Evolutionary conservation across 2,888 invertebrate genomes (phyloP), one percentile per base, ranked within the genome.

Genomic region (Tetropium fuscum): DNA sequence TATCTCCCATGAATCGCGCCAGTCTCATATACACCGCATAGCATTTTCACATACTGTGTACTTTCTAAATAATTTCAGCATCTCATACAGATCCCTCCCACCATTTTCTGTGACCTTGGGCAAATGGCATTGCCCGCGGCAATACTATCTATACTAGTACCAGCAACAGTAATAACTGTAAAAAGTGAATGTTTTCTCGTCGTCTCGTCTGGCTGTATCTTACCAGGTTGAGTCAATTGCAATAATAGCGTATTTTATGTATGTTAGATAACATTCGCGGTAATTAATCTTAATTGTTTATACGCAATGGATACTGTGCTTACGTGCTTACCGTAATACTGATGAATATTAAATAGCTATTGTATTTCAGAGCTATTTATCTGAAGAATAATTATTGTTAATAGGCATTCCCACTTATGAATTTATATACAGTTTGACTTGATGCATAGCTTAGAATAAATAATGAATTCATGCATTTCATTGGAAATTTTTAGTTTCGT

Each of bases 101-200:
- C 49, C 25, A 8, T 7, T 18, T 32, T 6, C 34, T 2, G 19
- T 27, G 51, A 27, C 51, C 51, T 51, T 51, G 51, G 13, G 22
- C 10, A 40, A 30, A 51, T 40, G 51, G 51, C 51, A 51, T 51
- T 51, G 51, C 51, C 51, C 40, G 7, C 25, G 27, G 51, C 51
- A 13, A 8, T 22, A 27, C 18, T 13, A 8, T 7, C 13, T 10
- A 40, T 20, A 16, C 8, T 3, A 13, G 27, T 51, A 51, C 38
- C 51, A 7, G 36, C 10, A 27, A 27, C 8, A 27, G n/a, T n/a
- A n/a, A n/a, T n/a, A 2, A 27, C n/a, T 13, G 34, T 51, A 51
- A 51, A 51, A 51, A 51, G 51, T 51, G 51, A 51, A 40, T 30
- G 51, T 40, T 40, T 10, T 25, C 25, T 38, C 10, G 38, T 18